These are phyloP conservation scores for Hirtodrosophila alboralis DNA, from an alignment of 2,888 invertebrate genomes.

Conservation along the genomic window DNA sequence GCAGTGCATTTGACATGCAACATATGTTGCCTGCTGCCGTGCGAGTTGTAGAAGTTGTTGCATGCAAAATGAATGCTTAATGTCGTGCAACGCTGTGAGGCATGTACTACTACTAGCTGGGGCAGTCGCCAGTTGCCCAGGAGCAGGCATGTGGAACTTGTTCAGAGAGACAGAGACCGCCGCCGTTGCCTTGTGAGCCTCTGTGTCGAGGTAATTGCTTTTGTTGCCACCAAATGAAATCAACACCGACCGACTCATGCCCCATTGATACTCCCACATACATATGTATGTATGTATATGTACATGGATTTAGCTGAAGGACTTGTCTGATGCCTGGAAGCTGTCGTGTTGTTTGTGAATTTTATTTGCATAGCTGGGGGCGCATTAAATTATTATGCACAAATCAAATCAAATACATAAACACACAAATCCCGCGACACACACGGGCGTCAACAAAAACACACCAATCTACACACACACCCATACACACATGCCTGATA, in stretches of 20 bases:
- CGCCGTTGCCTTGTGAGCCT: conserved; percentile 19
- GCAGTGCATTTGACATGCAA: conserved; percentile 74
- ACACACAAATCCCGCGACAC: conserved; percentile 54
- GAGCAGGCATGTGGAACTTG: neutral
- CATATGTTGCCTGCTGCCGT: conserved; percentile 72
- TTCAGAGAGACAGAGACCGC: conserved; percentile 18
- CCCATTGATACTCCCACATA: conserved; percentile 10
- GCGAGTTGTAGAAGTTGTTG: conserved; percentile 67
- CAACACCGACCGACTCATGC: conserved; percentile 54
- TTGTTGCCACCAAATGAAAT: conserved; percentile 71
- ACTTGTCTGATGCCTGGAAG: conserved; percentile 26
- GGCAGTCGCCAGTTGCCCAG: neutral
- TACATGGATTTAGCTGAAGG: conserved; percentile 2
- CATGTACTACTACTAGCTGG: conserved; percentile 12
- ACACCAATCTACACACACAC: conserved; percentile 15
- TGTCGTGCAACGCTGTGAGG: conserved; percentile 48
- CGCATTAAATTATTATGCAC: conserved; percentile 74
- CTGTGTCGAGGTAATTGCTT: conserved; percentile 69
- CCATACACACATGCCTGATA: neutral
- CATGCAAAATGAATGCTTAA: conserved; percentile 80
- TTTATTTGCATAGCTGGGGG: conserved; percentile 65
- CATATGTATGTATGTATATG: too few species aligned
- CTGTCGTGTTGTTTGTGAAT: conserved; percentile 45
- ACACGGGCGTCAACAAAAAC: conserved; percentile 25
- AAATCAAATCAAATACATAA: conserved; percentile 68